These are phyloP conservation scores for Phanerotoma sp. DNA, from an alignment of 2,888 invertebrate species.

Conservation along the genomic window DNA sequence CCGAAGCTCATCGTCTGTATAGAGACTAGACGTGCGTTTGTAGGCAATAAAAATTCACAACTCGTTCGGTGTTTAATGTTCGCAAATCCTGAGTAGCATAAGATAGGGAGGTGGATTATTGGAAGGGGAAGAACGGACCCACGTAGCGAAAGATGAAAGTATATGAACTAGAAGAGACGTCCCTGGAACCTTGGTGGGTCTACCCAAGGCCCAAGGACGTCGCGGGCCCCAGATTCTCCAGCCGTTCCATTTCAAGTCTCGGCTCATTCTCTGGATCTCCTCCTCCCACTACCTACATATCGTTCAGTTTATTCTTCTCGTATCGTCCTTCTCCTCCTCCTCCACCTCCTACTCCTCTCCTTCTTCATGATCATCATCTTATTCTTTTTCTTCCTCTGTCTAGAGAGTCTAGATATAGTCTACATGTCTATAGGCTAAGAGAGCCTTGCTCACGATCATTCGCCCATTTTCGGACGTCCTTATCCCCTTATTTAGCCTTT, in stretches of 20 bases:
- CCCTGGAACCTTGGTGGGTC: slow-evolving; percentile 30
- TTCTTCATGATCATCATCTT: slow-evolving; percentile 18
- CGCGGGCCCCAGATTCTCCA: slow-evolving; percentile 51
- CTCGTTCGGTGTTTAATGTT: neutral
- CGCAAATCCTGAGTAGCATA: no score
- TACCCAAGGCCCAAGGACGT: slow-evolving; percentile 47
- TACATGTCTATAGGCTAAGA: neutral
- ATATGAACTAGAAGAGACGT: slow-evolving; percentile 21
- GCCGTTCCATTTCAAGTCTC: slow-evolving; percentile 26
- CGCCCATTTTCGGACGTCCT: slow-evolving; percentile 29
- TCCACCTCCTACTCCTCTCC: slow-evolving; percentile 27
- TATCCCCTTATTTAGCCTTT: slow-evolving; percentile 35
- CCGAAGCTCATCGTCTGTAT: no score
- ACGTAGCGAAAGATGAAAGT: neutral
- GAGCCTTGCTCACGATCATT: slow-evolving; percentile 10
- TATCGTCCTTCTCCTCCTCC: no score
- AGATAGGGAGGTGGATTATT: neutral
- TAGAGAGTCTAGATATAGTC: neutral
- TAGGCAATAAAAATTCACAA: neutral
- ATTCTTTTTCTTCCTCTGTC: slow-evolving; percentile 8
- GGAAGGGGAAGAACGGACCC: neutral
- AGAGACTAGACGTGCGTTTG: no score
- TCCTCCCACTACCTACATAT: slow-evolving; percentile 21
- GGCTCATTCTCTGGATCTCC: slow-evolving; percentile 27
- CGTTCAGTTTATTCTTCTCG: slow-evolving; percentile 36